Base-by-base conservation (phyloP, 2,888 invertebrate species). In the Amblyjoppa proteus region DNA sequence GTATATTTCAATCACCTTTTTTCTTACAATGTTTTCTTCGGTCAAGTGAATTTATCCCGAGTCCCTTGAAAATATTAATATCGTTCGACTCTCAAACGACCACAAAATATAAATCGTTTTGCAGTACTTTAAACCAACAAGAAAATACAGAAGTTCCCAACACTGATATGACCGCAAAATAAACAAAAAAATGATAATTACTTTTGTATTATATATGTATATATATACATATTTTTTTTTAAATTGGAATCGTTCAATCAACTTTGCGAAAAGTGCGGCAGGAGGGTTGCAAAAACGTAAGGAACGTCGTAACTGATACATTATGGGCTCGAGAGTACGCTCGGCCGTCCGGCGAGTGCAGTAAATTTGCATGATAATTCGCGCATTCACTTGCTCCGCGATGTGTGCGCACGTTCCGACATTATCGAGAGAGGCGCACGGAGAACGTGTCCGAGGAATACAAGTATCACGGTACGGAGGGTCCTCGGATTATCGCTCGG, bases 341-440 rank as follows among this genome's bases (percentile, higher is more conserved):
- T 20, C 20, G 20, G 25, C 20, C 13, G 28, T 20, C 7, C 41
- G 71, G 56, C 31, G 68, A 58, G 16, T 74, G 73, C 61, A 73
- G 28, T 13, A 64, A 69, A 68, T 64, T 85, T 69, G 74, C 64
- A 73, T 73, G 58, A 25, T 28, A 81, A 74, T 81, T 81, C 25
- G 28, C 76, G 51, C 31, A 69, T 84, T 69, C 38, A 58, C 84
- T 64, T 28, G 11, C 31, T 34, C 49, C 25, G 49, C 66, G 66
- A 53, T 51, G 80, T 66, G 76, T 68, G 71, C 64, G 41, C 13
- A 73, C 64, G 71, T 76, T 84, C 70, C 77, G 51, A 66, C 25
- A 71, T 75, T 71, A 70, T 56, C 53, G 68, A 38, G 56, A 41
- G 38, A 41, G 61, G 13, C 61, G 31, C 64, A 45, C 31, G 45